Percentiles rank a stretch among this genome's conserved stretches.
Evolutionary conservation across 1,140 invertebrate genomes (phyloP).

Genomic region (Platorchestia sp.): DNA sequence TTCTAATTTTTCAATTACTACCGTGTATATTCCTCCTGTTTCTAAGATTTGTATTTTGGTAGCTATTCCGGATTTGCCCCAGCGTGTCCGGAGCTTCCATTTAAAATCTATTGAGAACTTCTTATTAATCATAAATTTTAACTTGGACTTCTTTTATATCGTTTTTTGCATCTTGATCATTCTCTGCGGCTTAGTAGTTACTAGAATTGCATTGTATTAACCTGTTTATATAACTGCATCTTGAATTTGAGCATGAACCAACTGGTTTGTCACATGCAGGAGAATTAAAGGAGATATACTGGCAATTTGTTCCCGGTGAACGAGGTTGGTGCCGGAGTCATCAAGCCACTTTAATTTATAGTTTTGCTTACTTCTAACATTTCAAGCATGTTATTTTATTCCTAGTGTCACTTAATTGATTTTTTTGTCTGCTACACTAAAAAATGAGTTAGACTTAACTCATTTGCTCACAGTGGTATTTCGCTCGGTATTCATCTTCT

Average conservation of each 20-base stretch:
- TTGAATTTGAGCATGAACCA: not conserved
- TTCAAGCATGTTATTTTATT: not conserved
- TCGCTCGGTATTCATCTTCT: not conserved
- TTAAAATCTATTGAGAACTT: not conserved
- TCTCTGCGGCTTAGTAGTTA: not conserved
- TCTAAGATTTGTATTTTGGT: not conserved
- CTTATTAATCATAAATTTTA: not conserved
- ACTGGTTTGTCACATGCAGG: not conserved
- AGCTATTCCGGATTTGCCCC: not conserved
- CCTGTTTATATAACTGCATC: not conserved
- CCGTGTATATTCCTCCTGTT: not conserved
- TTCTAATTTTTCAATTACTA: not conserved
- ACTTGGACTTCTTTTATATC: not conserved
- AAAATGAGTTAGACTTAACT: not conserved
- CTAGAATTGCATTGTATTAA: not conserved
- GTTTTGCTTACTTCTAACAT: not conserved
- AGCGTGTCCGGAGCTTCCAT: not conserved
- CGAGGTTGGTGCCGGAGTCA: not conserved
- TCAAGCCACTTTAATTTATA: not conserved
- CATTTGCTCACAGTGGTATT: not conserved
- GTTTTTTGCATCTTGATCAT: conserved; percentile 28
- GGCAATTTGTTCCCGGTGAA: not conserved
- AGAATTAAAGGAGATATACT: not conserved
- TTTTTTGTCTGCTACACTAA: not conserved
- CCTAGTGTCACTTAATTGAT: not conserved